Evolutionary conservation across 2,797 vertebrate species (phyloP).

Genomic region (Leptodactylus fallax): DNA sequence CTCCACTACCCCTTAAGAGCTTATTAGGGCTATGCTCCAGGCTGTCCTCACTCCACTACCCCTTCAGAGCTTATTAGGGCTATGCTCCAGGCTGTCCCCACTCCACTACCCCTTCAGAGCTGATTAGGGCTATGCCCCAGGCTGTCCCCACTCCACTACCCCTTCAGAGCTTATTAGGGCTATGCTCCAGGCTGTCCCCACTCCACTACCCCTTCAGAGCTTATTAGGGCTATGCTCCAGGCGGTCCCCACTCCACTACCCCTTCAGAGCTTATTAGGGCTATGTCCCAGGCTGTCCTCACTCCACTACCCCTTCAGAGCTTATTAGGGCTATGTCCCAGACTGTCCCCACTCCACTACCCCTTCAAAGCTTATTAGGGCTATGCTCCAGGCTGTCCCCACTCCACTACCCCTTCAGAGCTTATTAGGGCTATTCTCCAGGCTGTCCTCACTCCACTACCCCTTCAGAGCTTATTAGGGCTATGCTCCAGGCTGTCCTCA

Average conservation of each 20-base stretch:
- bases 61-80: not conserved
- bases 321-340: constrained; percentile 81
- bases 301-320: no score
- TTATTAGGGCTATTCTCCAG: constrained; percentile 80
- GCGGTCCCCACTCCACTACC: constrained; percentile 75
- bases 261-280: not conserved
- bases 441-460: constrained; percentile 75
- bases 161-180: not conserved
- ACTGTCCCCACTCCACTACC: constrained; percentile 75
- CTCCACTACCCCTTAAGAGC: no score
- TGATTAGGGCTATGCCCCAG: constrained; percentile 81
- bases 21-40: constrained; percentile 81
- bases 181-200: constrained; percentile 87
- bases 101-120: no score
- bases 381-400: constrained; percentile 87
- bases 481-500: constrained; percentile 87
- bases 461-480: not conserved
- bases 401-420: no score
- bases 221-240: constrained; percentile 81
- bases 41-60: constrained; percentile 75
- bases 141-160: constrained; percentile 75
- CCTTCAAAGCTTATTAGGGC: not conserved
- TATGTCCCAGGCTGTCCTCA: constrained; percentile 87
- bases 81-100: constrained; percentile 87
- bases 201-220: no score